Conservation (phyloP, 1,140 invertebrate genomes). For the Capitella teleta region DNA sequence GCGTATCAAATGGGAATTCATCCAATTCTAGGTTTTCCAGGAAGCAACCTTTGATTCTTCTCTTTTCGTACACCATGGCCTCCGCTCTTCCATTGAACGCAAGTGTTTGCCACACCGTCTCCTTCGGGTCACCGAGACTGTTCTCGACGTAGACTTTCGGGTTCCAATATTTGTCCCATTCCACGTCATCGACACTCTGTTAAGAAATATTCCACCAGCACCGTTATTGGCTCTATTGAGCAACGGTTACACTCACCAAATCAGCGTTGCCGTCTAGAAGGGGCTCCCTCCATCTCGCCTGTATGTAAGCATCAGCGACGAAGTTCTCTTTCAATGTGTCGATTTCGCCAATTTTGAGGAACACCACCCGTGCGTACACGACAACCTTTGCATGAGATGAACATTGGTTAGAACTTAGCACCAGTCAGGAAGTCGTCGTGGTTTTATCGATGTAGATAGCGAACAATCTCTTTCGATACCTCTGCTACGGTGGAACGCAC, state of each 20-base stretch:
- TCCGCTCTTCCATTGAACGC: constrained; percentile 8
- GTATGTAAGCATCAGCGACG: constrained; percentile 23
- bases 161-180: constrained; percentile 16
- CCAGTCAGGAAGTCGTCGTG: too few relatives aligned
- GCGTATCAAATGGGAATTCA: constrained; percentile 19
- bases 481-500: too few relatives aligned
- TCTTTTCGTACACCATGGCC: constrained; percentile 12
- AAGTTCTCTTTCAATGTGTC: constrained; percentile 31
- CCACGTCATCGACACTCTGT: constrained; percentile 7
- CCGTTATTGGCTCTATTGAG: not conserved
- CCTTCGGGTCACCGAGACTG: constrained; percentile 13
- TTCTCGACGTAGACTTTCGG: constrained; percentile 14
- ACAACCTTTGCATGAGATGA: too few relatives aligned
- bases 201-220: not conserved
- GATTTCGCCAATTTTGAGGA: constrained; percentile 29
- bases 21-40: constrained; percentile 18
- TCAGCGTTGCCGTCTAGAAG: constrained; percentile 15
- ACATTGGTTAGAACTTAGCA: too few relatives aligned
- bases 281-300: constrained; percentile 27
- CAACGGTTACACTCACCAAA: not conserved
- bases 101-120: constrained; percentile 13
- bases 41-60: constrained; percentile 16
- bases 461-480: too few relatives aligned
- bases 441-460: too few relatives aligned
- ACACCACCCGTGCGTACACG: constrained; percentile 22